Conservation (phyloP, 2,113 vertebrate species). For the Ranitomeya variabilis region DNA sequence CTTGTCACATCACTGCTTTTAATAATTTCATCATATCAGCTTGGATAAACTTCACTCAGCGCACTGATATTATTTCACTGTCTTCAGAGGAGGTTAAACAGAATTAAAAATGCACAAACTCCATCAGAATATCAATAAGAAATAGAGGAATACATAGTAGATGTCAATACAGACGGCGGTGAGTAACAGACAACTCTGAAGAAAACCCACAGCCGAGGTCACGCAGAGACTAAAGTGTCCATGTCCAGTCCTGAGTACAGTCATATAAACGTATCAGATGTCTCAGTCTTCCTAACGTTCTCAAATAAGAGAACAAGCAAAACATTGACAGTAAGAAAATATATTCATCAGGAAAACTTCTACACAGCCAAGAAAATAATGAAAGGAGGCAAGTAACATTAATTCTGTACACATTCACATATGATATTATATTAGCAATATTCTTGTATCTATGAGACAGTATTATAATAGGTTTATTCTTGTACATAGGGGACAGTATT, state of each 20-base stretch:
- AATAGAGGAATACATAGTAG: not conserved
- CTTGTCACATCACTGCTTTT: slow-evolving; percentile 49
- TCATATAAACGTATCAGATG: not conserved
- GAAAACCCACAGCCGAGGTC: not conserved
- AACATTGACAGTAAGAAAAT: too few relatives aligned
- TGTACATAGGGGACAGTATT: too few relatives aligned
- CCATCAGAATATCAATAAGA: not conserved
- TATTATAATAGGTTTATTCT: slow-evolving; percentile 3
- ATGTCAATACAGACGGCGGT: not conserved
- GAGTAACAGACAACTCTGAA: not conserved
- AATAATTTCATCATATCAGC: slow-evolving; percentile 52
- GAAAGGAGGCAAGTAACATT: too few relatives aligned
- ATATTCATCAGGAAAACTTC: not conserved
- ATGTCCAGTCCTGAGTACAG: not conserved
- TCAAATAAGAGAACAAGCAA: too few relatives aligned
- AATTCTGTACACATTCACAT: too few relatives aligned
- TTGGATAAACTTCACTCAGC: slow-evolving; percentile 31
- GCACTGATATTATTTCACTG: slow-evolving; percentile 8
- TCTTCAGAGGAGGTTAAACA: slow-evolving; percentile 35
- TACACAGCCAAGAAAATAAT: too few relatives aligned
- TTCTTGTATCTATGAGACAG: not conserved
- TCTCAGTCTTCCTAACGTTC: not conserved
- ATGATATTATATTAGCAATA: not conserved
- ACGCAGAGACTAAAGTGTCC: not conserved
- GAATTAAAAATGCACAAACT: slow-evolving; percentile 1